Conservation (phyloP, 2,888 invertebrate species). For the Rhagium mordax region DNA sequence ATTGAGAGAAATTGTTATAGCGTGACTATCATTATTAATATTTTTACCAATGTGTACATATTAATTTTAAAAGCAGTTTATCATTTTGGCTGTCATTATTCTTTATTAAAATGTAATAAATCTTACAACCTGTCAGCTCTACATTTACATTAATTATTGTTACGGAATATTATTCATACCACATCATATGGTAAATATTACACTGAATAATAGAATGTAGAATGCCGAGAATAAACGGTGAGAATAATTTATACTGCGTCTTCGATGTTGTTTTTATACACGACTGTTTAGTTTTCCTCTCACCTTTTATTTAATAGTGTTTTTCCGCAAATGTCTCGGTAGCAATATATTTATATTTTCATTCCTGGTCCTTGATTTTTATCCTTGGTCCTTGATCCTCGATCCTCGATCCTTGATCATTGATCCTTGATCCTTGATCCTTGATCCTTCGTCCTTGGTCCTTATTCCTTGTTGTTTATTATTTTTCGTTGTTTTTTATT, state of each 20-base stretch:
- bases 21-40: slow-evolving; percentile 12
- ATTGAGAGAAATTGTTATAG: neutral
- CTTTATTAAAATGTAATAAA: slow-evolving; percentile 39
- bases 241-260: neutral
- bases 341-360: too few relatives aligned
- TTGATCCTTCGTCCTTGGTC: too few relatives aligned
- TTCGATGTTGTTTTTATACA: neutral
- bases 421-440: too few relatives aligned
- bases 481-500: too few relatives aligned
- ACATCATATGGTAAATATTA: slow-evolving; percentile 12
- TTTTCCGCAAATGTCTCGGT: too few relatives aligned
- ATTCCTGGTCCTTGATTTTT: too few relatives aligned
- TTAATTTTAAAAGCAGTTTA: slow-evolving; percentile 36
- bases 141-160: slow-evolving; percentile 37
- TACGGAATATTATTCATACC: slow-evolving; percentile 7
- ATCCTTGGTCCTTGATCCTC: too few relatives aligned
- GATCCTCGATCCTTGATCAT: too few relatives aligned
- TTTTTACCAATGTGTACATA: slow-evolving; percentile 14
- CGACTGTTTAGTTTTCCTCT: too few relatives aligned
- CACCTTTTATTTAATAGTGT: too few relatives aligned
- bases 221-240: neutral
- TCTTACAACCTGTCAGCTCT: slow-evolving; percentile 31
- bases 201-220: neutral
- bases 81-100: slow-evolving; percentile 38
- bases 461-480: too few relatives aligned